Evolutionary conservation across 1,140 invertebrate genomes (phyloP).

Genomic region (Brachionus calyciflorus): DNA sequence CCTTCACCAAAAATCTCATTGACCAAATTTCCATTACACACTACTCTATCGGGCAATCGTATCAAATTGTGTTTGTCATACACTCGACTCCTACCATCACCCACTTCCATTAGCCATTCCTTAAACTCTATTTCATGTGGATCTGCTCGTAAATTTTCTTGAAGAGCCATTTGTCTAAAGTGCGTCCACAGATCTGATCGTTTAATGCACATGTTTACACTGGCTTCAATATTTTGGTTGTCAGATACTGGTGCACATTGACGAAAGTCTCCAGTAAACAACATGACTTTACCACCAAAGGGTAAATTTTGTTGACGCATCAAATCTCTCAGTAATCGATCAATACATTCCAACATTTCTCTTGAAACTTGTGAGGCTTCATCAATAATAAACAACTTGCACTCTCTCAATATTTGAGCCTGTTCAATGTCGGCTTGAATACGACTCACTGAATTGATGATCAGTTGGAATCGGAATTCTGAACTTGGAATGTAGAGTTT

Average conservation of each 20-base stretch:
- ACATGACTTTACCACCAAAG: slow-evolving; percentile 48
- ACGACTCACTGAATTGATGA: no score
- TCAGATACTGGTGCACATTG: slow-evolving; percentile 46
- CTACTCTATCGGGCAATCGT: background rate
- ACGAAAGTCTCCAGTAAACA: slow-evolving; percentile 48
- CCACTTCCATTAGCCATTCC: background rate
- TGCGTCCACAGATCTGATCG: background rate
- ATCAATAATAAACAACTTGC: slow-evolving; percentile 49
- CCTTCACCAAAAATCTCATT: background rate
- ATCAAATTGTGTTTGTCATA: background rate
- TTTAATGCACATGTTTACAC: slow-evolving; percentile 8
- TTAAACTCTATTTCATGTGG: slow-evolving; percentile 1
- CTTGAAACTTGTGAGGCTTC: slow-evolving; percentile 49
- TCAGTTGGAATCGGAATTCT: background rate
- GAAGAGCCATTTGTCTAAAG: background rate
- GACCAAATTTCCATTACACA: background rate
- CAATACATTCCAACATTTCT: slow-evolving; percentile 27
- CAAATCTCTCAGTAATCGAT: slow-evolving; percentile 16
- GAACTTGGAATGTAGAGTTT: background rate
- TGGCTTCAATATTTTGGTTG: background rate
- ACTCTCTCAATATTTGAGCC: background rate
- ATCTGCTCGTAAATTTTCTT: slow-evolving; percentile 41
- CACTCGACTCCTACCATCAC: background rate
- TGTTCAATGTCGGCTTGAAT: background rate
- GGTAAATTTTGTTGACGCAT: background rate